Evolutionary conservation across 2,113 vertebrate genomes (phyloP), one percentile per base, ranked within the genome.

Genomic region (Eulacestoma nigropectus): DNA sequence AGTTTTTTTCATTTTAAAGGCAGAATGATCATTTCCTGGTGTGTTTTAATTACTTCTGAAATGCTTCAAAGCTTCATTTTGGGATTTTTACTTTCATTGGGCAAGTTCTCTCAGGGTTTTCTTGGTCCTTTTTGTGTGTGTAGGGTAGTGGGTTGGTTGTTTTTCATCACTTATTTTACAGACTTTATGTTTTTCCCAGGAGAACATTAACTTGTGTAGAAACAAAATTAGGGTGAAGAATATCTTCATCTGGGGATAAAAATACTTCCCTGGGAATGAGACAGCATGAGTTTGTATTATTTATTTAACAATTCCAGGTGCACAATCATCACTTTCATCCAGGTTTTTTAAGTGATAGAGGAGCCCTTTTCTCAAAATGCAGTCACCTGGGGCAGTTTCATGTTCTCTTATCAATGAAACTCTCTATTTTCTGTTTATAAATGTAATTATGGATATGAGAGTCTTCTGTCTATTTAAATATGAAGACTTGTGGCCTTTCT

Each of bases 11-110:
- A 4, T 65, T 64, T 49, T 21, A 53, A 74, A 63, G 70, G 63
- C 52, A 53, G 37, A 53, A 2, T 13, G 6, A 13, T 21, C 0
- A 0, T 27, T 73, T 32, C 30, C 23, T 26, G 7, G 7, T 52
- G 21, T 9, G 2, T 23, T 37, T 44, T 15, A 47, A 6, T 59
- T 50, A 7, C 6, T 44, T 65, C 41, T 60, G 41, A 68, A 60
- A 10, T 26, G 35, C 17, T 52, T n/a, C 33, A 42, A 18, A 33
- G 5, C 21, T 41, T 39, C 32, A 10, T 39, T 46, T 30, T 55
- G 27, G 6, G n/a, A 12, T 2, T 72, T 65, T 46, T 41, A 10
- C 21, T 77, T 41, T 60, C 9, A 13, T 16, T 42, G 50, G 59
- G n/a, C 16, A 3, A 23, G 16, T n/a, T 29, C 18, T 29, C 18